Evolutionary conservation across 2,888 invertebrate species (phyloP), one percentile per base, ranked within the genome.

Genomic region (Pseudoips prasinana): DNA sequence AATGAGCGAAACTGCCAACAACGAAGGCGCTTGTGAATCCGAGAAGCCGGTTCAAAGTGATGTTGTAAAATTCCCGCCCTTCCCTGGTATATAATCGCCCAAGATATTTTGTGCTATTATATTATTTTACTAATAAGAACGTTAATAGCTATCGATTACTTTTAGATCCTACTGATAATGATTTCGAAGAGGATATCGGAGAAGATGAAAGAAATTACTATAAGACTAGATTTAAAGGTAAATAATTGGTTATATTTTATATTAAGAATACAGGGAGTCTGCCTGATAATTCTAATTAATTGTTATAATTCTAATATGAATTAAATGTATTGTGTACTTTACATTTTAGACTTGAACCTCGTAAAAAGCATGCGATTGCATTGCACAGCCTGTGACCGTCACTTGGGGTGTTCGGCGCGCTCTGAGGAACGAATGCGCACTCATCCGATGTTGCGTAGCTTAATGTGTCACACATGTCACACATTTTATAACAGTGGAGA

Each of bases 401-500:
- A 95, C 63, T 88, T 95, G 57, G 95, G 95, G 18, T 92, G 93
- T 36, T 92, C 94, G 0, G 90, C 93, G 1, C 79, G 88, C 1
- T 90, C 92, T 43, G 92, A 92, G 39, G 66, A 70, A 39, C 91
- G 92, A 36, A 92, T 95, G 80, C 92, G 91, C 35, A 90, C 92
- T 62, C 95, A 95, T 80, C 95, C 95, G 0, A 82, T 94, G 67
- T 68, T 95, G 1, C 91, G 92, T 19, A 94, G 94, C 0, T 78
- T 95, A 5, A 90, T 95, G 20, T 95, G 95, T 61, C 90, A 91
- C 28, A 89, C 90, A 26, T 95, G 95, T 70, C 92, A 92, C 53
- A 91, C 93, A 22, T 95, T 95, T 68, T 95, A 95, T 64, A 93
- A 93, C 31, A 94, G 94, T 69, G 95, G 95, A 3, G 94, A 93